Percentiles rank a stretch among this genome's conserved stretches.
phyloP scores from a whole-genome alignment of 2,888 invertebrate genomes.

The Rhingia rostrata region DNA sequence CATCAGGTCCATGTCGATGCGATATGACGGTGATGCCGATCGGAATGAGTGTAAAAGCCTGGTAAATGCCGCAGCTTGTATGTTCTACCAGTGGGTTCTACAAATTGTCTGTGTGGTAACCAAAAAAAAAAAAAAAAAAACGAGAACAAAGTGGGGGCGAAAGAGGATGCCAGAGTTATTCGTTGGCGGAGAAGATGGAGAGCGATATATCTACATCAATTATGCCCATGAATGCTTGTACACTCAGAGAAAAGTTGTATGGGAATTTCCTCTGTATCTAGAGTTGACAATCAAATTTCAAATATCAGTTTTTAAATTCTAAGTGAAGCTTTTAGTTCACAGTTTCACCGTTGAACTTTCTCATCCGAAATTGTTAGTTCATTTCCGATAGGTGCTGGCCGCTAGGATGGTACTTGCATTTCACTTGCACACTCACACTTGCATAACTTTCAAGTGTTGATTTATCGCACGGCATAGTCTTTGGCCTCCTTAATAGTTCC shows the following conservation, averaged over 20 bases:
- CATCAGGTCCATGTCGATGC: not conserved
- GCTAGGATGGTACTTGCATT: no score
- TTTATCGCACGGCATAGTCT: no score
- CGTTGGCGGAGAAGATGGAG: slow-evolving; percentile 12
- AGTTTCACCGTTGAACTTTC: no score
- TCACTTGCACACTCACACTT: no score
- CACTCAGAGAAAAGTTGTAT: slow-evolving; percentile 33
- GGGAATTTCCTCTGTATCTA: not conserved
- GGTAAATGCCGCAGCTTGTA: slow-evolving; percentile 36
- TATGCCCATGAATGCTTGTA: slow-evolving; percentile 28
- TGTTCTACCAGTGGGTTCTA: slow-evolving; percentile 50
- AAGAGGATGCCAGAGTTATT: slow-evolving; percentile 21
- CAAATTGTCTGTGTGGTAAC: slow-evolving; percentile 48
- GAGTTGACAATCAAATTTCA: not conserved
- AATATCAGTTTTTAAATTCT: not conserved
- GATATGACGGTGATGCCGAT: slow-evolving; percentile 32
- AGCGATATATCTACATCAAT: slow-evolving; percentile 47
- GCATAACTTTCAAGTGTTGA: no score
- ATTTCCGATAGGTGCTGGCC: no score
- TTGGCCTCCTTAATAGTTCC: no score
- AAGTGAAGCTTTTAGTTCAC: no score
- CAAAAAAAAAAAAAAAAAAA: not conserved
- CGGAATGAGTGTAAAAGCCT: slow-evolving; percentile 44
- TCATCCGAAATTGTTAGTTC: no score
- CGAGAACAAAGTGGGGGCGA: slow-evolving; percentile 13